A percentile compares a stretch with the other conserved stretches of the same genome.
These are phyloP conservation scores for Cyrtodaria siliqua DNA, from an alignment of 2,888 invertebrate genomes.

Conservation along the genomic window DNA sequence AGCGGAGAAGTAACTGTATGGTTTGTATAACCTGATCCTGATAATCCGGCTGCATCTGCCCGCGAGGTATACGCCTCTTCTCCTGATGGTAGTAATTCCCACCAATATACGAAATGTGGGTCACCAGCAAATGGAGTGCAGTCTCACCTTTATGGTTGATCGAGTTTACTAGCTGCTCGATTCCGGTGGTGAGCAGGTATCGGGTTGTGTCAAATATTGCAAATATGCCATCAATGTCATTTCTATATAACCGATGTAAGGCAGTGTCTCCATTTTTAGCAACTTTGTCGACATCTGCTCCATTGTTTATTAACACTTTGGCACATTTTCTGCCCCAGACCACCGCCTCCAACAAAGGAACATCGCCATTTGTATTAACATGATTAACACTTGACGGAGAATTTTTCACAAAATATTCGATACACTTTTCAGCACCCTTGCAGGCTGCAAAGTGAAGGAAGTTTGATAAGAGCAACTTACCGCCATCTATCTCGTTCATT, in stretches of 20 bases:
- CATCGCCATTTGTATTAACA: conserved; percentile 89
- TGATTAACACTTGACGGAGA: conserved; percentile 77
- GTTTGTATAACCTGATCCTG: conserved; percentile 82
- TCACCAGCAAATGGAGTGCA: conserved; percentile 89
- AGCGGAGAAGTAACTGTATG: conserved; percentile 77
- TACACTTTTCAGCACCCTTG: conserved; percentile 88
- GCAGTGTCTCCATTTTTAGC: conserved; percentile 90
- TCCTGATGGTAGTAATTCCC: conserved; percentile 72
- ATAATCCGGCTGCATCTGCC: conserved; percentile 80
- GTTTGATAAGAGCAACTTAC: conserved; percentile 31
- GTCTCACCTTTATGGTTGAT: conserved; percentile 92
- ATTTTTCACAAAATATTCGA: conserved; percentile 79
- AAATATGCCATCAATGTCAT: conserved; percentile 79
- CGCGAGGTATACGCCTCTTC: conserved; percentile 86
- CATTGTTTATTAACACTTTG: conserved; percentile 87
- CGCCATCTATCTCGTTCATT: conserved; percentile 28
- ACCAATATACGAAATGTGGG: conserved; percentile 86
- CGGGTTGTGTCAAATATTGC: conserved; percentile 90
- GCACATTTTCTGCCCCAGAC: conserved; percentile 91
- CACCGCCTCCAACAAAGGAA: conserved; percentile 92
- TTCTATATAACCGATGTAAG: conserved; percentile 87
- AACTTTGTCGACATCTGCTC: conserved; percentile 90
- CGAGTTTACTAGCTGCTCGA: conserved; percentile 90
- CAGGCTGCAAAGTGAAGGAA: conserved; percentile 85
- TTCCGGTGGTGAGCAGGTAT: conserved; percentile 90